Conservation (phyloP, 2,113 vertebrate genomes). For the Toxotes chatareus region DNA sequence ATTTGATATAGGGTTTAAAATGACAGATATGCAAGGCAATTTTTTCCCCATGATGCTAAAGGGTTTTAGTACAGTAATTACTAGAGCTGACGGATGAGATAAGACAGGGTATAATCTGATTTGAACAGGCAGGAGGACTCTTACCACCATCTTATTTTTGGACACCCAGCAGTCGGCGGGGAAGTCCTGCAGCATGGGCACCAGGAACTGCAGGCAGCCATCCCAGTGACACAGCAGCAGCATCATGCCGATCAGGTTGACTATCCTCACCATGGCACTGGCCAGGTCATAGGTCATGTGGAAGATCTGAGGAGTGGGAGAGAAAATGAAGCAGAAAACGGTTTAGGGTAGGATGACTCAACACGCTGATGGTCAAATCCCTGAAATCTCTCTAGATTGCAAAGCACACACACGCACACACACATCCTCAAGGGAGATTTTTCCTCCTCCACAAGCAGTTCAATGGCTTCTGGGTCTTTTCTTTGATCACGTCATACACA, state of each 20-base stretch:
- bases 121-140: slow-evolving; percentile 61
- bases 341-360: slow-evolving; percentile 42
- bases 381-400: slow-evolving; percentile 35
- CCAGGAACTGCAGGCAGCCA: slow-evolving; percentile 97
- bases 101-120: slow-evolving; percentile 72
- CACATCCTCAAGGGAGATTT: slow-evolving; percentile 31
- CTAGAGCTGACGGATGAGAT: slow-evolving; percentile 67
- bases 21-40: slow-evolving; percentile 46
- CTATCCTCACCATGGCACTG: slow-evolving; percentile 94
- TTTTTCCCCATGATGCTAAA: slow-evolving; percentile 61
- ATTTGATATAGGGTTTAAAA: slow-evolving; percentile 60
- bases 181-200: slow-evolving; percentile 99
- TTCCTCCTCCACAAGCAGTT: slow-evolving; percentile 23
- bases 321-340: slow-evolving; percentile 32
- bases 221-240: slow-evolving; percentile 98
- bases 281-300: slow-evolving; percentile 99
- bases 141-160: slow-evolving; percentile 99
- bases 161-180: slow-evolving; percentile 97
- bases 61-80: slow-evolving; percentile 76
- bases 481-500: slow-evolving; percentile 23
- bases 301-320: slow-evolving; percentile 89
- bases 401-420: slow-evolving; percentile 17
- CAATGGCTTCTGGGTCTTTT: slow-evolving; percentile 24
- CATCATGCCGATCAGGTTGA: slow-evolving; percentile 99
- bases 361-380: slow-evolving; percentile 37